Evolutionary conservation across 2,113 vertebrate species (phyloP).

Genomic region (Bubalus kerabau): DNA sequence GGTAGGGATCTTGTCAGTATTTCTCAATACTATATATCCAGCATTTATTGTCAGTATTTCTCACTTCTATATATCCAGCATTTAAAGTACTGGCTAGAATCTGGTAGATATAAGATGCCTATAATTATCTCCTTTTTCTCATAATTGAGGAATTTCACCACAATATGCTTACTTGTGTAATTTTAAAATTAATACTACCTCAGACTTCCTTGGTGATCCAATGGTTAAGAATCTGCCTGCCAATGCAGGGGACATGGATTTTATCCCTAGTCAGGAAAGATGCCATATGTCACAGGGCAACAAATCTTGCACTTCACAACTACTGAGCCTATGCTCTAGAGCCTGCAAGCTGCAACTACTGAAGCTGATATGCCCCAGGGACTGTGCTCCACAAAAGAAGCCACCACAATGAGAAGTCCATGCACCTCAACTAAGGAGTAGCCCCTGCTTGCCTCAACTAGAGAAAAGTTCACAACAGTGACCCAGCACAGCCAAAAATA

Average conservation of each 20-base stretch:
- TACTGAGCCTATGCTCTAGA: background rate
- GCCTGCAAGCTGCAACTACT: background rate
- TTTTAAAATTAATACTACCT: background rate
- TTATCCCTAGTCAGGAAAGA: background rate
- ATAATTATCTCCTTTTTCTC: background rate
- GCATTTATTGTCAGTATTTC: background rate
- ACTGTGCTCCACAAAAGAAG: background rate
- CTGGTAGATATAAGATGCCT: background rate
- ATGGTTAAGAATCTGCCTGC: background rate
- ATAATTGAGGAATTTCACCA: background rate
- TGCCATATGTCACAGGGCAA: background rate
- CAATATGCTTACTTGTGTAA: background rate
- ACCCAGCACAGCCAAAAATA: background rate
- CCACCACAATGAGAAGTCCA: background rate
- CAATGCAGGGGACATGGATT: background rate
- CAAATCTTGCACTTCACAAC: background rate
- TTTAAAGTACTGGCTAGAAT: background rate
- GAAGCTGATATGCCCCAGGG: background rate
- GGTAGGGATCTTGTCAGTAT: background rate
- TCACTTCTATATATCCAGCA: background rate
- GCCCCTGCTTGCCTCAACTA: background rate
- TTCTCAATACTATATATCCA: background rate
- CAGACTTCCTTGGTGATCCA: background rate
- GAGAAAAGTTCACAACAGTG: background rate
- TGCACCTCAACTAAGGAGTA: background rate